Percentiles rank a stretch among this genome's conserved stretches.
These are phyloP conservation scores for Platichthys stellatus DNA, from an alignment of 2,113 vertebrate genomes.

Conservation along the genomic window DNA sequence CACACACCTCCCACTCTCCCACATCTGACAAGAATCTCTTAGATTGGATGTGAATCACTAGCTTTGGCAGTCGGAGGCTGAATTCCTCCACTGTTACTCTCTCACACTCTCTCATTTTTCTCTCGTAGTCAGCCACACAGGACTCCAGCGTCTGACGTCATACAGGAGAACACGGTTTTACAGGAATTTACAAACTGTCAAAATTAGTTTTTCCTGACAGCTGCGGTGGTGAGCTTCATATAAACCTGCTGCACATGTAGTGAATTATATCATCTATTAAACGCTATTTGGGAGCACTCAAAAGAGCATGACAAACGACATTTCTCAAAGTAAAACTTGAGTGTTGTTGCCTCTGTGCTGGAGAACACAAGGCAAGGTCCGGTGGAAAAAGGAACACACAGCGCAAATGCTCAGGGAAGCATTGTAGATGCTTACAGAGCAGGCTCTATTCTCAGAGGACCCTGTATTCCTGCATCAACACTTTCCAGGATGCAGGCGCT, in stretches of 20 bases:
- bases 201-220: conserved; percentile 12
- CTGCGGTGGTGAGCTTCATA: conserved; percentile 11
- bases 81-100: conserved; percentile 75
- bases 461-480: conserved; percentile 67
- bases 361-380: conserved; percentile 33
- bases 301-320: conserved; percentile 8
- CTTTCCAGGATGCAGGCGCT: conserved; percentile 66
- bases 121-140: conserved; percentile 26
- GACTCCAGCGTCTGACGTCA: conserved; percentile 23
- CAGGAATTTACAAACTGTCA: conserved; percentile 18
- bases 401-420: conserved; percentile 42
- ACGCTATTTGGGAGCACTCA: conserved; percentile 3
- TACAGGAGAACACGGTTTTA: conserved; percentile 20
- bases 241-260: conserved; percentile 5
- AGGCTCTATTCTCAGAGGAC: conserved; percentile 63
- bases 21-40: conserved; percentile 74
- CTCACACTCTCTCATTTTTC: conserved; percentile 46
- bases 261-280: conserved; percentile 13
- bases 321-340: conserved; percentile 12
- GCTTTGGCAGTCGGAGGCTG: conserved; percentile 72
- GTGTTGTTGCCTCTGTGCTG: conserved; percentile 21
- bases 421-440: conserved; percentile 59
- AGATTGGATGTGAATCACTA: conserved; percentile 79
- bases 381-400: conserved; percentile 34
- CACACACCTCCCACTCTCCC: conserved; percentile 73